Conservation (phyloP, 2,888 invertebrate genomes). For the Cantharis flavilabris region DNA sequence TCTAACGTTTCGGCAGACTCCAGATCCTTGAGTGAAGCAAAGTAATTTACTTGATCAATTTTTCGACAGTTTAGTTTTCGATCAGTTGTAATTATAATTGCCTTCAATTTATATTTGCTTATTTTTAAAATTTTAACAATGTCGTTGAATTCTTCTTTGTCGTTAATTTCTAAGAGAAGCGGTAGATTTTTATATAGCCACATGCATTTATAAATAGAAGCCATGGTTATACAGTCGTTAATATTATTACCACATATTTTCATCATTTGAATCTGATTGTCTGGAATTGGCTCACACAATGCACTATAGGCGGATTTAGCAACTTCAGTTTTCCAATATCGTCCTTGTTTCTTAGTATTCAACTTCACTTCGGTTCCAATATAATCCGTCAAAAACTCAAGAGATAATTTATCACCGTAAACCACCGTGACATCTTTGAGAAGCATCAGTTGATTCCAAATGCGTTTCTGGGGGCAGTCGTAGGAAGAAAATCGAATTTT, state of each 20-base stretch:
- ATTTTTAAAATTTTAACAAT: neutral
- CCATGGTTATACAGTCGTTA: neutral
- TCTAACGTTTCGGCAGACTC: no score
- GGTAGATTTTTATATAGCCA: neutral
- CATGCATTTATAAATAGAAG: neutral
- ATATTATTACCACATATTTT: neutral
- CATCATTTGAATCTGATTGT: neutral
- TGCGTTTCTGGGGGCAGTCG: no score
- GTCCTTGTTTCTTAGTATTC: neutral
- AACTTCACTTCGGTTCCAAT: neutral
- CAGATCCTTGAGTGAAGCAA: neutral
- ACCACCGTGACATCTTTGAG: no score
- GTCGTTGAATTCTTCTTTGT: neutral
- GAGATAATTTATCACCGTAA: neutral
- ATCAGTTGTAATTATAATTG: neutral
- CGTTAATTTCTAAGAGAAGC: neutral
- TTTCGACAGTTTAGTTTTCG: neutral
- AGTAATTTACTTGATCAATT: neutral
- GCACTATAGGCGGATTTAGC: neutral
- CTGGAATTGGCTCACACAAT: neutral
- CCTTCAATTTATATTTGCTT: neutral
- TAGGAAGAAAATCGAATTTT: no score
- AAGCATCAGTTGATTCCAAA: no score
- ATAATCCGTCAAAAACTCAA: neutral
- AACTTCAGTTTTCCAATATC: neutral